These are phyloP conservation scores for Acanthisitta chloris DNA, from an alignment of 2,113 vertebrate species.

Conservation along the genomic window DNA sequence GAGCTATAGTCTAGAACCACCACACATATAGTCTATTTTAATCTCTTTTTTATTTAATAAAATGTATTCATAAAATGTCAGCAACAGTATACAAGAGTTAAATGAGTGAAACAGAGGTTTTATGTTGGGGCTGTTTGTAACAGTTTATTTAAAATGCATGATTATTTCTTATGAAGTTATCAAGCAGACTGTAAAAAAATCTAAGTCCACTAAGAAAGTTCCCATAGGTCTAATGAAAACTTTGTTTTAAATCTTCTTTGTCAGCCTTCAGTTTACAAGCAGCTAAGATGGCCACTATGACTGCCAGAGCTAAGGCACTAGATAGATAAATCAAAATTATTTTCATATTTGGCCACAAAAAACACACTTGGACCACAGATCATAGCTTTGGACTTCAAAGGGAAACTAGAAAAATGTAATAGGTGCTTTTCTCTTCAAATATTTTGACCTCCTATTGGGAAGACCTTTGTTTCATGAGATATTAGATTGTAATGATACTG, in stretches of 20 bases:
- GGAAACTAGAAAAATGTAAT: neutral
- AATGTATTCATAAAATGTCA: neutral
- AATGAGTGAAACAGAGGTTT: neutral
- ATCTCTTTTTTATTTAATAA: neutral
- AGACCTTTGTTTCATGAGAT: neutral
- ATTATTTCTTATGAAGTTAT: neutral
- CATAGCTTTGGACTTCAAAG: neutral
- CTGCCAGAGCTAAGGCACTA: neutral
- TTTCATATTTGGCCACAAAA: neutral
- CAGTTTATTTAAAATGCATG: accelerated
- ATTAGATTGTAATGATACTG: neutral
- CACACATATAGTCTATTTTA: neutral
- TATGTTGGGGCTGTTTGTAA: neutral
- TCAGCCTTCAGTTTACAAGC: neutral
- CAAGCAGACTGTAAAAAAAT: neutral
- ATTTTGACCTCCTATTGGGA: neutral
- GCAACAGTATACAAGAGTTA: neutral
- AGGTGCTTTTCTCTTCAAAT: neutral
- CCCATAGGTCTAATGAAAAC: neutral
- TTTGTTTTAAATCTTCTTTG: neutral
- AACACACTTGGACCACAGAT: neutral
- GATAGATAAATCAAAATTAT: neutral
- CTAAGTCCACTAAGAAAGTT: neutral
- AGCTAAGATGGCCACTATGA: neutral
- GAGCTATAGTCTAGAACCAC: neutral